Base-by-base conservation (phyloP, 2,888 invertebrate genomes). In the Philonicus albiceps region DNA sequence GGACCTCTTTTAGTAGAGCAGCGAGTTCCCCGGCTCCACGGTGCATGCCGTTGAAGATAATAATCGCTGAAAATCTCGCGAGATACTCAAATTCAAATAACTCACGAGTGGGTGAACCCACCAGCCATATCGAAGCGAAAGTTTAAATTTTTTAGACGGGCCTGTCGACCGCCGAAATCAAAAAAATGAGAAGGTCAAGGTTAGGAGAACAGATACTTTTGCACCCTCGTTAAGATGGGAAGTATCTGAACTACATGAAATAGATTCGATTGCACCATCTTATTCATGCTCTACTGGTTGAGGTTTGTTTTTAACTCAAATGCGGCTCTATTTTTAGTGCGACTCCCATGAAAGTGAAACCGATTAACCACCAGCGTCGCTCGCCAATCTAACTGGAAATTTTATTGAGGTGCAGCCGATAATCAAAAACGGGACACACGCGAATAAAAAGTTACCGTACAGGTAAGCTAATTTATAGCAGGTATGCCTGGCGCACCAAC, bases 271-370 rank as follows among this genome's bases (percentile, higher is more conserved):
- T 27, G 64, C 11, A 64, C 27, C 22, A 49, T 49, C 19, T 19
- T n/a, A n/a, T n/a, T n/a, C n/a, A 49, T 7, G 6, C n/a, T 19
- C 16, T 5, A n/a, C n/a, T 6, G 49, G 40, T n/a, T 43, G 78
- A 30, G 30, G 37, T 78, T 78, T 53, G 78, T 49, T 49, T 78
- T 78, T 78, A 78, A 22, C n/a, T 40, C 43, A 40, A 49, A 22
- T 43, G 34, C 37, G 22, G 1, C 49, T 43, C 78, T 78, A 78
- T 78, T 49, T 49, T 22, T 78, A 49, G 78, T 76, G 8, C 16
- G n/a, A 81, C 31, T n/a, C 64, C 55, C 22, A 64, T 55, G 81
- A 81, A 64, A 81, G 81, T 81, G 64, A 81, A 81, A 81, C 34
- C 81, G 37, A 34, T 64, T 76, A 64, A 81, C 81, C 31, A 31